Conservation (phyloP, 2,888 invertebrate genomes). For the Pachymerium ferrugineum region DNA sequence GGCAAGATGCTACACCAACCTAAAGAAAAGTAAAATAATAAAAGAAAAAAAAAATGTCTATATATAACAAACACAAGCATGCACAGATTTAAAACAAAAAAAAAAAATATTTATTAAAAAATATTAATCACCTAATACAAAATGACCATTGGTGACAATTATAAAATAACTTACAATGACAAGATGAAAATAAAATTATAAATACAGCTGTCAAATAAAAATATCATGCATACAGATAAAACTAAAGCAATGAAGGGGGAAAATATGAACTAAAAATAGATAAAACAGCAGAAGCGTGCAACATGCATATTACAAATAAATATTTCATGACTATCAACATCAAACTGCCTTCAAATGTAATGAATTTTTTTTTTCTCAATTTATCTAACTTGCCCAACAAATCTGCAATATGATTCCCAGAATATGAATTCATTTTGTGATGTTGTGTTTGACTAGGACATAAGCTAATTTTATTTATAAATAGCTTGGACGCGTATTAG, state of each 20-base stretch:
- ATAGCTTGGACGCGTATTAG: too few species aligned
- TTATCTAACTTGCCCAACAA: background rate
- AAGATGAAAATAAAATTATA: background rate
- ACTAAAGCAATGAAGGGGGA: background rate
- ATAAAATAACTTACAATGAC: background rate
- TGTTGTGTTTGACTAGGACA: too few species aligned
- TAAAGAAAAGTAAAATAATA: background rate
- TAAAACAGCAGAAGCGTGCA: background rate
- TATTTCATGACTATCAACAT: background rate
- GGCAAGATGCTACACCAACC: too few species aligned
- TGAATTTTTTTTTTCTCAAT: background rate
- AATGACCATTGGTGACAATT: background rate
- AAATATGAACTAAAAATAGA: background rate
- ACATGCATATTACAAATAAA: background rate
- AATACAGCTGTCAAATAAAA: background rate
- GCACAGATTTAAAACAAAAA: background rate
- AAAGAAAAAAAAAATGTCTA: background rate
- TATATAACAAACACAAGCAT: background rate
- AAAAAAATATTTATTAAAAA: slow-evolving; percentile 12
- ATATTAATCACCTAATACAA: background rate
- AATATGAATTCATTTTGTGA: too few species aligned
- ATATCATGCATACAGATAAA: background rate
- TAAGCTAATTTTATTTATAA: too few species aligned
- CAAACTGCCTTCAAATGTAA: background rate
- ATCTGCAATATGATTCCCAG: too few species aligned